Conservation (phyloP, 1,140 invertebrate genomes). For the Galleria mellonella region DNA sequence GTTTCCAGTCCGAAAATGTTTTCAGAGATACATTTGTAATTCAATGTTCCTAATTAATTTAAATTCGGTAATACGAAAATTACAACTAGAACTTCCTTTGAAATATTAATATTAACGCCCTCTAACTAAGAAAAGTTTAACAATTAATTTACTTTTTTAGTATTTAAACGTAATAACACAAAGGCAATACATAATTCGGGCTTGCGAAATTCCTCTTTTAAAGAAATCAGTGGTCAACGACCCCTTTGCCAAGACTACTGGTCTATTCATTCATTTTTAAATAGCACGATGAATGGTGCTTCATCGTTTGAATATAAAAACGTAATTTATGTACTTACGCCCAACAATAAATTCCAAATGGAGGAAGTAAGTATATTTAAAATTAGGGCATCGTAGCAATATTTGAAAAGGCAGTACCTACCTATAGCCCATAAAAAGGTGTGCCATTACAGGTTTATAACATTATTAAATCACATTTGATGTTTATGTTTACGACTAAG, state of each 20-base stretch:
- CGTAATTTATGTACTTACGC: neutral
- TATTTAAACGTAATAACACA: no score
- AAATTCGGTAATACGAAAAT: neutral
- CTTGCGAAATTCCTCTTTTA: neutral
- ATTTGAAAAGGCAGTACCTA: conserved; percentile 9
- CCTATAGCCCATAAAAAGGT: conserved; percentile 6
- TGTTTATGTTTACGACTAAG: neutral
- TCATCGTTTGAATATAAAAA: neutral
- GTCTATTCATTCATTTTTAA: conserved; percentile 1
- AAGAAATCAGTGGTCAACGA: neutral
- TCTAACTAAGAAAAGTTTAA: no score
- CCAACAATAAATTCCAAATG: neutral
- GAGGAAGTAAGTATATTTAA: neutral
- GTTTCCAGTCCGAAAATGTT: no score
- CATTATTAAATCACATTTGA: conserved; percentile 2
- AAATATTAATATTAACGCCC: no score
- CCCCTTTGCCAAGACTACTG: neutral
- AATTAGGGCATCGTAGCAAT: neutral
- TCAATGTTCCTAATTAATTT: no score
- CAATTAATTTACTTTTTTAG: no score
- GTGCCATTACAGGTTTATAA: conserved; percentile 6
- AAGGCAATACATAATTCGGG: no score
- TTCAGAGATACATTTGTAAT: no score
- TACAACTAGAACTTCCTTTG: no score
- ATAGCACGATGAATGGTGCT: neutral